phyloP scores from a whole-genome alignment of 2,888 invertebrate species.

The Pyralis farinalis region DNA sequence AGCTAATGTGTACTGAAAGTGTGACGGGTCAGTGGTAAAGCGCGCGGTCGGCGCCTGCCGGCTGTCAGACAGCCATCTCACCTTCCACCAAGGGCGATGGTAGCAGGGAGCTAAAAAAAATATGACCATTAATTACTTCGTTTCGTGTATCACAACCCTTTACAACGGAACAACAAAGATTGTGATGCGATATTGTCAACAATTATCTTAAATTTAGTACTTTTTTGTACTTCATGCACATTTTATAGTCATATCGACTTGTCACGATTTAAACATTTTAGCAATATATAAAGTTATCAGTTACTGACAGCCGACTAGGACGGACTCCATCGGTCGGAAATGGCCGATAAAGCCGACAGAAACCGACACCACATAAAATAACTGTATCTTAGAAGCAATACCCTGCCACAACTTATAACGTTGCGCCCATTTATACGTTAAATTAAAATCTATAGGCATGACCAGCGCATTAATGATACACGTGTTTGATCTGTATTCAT shows the following conservation, averaged over 20 bases:
- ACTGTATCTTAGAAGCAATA: constrained; percentile 4
- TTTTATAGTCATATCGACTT: background rate
- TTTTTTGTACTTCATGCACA: background rate
- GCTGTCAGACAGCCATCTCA: constrained; percentile 58
- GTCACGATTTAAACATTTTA: background rate
- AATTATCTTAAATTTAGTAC: background rate
- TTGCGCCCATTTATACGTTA: background rate
- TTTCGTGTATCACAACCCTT: background rate
- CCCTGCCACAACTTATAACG: background rate
- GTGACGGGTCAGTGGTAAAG: constrained; percentile 19
- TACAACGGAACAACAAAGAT: background rate
- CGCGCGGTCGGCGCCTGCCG: constrained; percentile 21
- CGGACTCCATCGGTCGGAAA: background rate
- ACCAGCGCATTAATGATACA: background rate
- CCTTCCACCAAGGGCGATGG: constrained; percentile 59
- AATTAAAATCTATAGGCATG: background rate
- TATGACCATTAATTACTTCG: background rate
- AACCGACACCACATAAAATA: background rate
- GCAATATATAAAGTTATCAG: background rate
- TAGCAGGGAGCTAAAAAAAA: constrained; percentile 54
- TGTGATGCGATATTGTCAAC: background rate
- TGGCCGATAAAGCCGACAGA: background rate
- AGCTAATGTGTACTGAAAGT: constrained; percentile 23
- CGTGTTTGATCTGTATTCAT: constrained; percentile 5
- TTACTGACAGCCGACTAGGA: background rate